Conservation (phyloP, 2,797 vertebrate species). For the Ctenopoma multispine region DNA sequence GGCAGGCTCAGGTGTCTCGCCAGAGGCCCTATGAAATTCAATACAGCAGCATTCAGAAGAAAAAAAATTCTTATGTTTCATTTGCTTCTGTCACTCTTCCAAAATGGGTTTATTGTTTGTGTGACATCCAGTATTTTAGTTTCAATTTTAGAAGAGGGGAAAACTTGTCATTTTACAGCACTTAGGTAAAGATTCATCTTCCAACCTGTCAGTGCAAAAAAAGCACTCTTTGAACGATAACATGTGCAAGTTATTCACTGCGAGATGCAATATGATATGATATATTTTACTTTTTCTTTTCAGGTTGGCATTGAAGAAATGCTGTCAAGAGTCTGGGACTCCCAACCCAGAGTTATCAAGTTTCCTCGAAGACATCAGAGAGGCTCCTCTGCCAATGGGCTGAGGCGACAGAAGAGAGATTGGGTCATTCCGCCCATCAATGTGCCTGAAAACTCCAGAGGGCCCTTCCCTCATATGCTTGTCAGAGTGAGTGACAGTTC, state of each 20-base stretch:
- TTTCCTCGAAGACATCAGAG: conserved; percentile 89
- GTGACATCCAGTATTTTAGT: conserved; percentile 53
- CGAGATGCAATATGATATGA: conserved; percentile 26
- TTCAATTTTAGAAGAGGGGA: conserved; percentile 40
- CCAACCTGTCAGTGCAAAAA: conserved; percentile 32
- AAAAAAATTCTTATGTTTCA: conserved; percentile 30
- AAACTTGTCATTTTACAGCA: conserved; percentile 51
- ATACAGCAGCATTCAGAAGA: conserved; percentile 24
- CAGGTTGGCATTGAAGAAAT: conserved; percentile 84
- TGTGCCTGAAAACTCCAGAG: conserved; percentile 96
- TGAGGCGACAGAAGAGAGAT: conserved; percentile 95
- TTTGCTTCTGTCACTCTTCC: conserved; percentile 42
- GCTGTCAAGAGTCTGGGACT: conserved; percentile 79
- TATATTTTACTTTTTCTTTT: conserved; percentile 54
- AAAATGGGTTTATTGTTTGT: conserved; percentile 41
- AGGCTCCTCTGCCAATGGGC: conserved; percentile 81
- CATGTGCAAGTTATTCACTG: conserved; percentile 20
- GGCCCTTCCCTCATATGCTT: conserved; percentile 97
- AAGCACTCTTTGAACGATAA: conserved; percentile 35
- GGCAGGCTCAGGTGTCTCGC: conserved; percentile 42
- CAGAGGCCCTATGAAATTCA: conserved; percentile 49
- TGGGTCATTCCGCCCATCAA: conserved; percentile 99
- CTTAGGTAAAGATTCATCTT: conserved; percentile 48
- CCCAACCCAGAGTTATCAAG: conserved; percentile 85
- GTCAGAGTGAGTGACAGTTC: conserved; percentile 91